These are phyloP conservation scores for Galleria mellonella DNA, from an alignment of 1,140 invertebrate species.

Conservation along the genomic window DNA sequence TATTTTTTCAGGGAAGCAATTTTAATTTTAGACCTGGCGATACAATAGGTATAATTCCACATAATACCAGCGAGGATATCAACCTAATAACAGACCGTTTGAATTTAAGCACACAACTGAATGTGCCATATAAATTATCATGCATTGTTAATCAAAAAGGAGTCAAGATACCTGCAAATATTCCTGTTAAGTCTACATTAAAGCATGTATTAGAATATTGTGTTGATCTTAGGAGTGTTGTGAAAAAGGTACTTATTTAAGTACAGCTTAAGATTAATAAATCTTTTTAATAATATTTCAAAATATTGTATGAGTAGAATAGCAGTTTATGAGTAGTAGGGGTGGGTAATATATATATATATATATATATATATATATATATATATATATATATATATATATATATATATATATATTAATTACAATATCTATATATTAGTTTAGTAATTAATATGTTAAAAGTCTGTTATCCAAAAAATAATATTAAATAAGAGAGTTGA, in stretches of 20 bases:
- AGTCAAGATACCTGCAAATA: constrained; percentile 47
- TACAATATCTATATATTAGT: too few relatives aligned
- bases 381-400: too few relatives aligned
- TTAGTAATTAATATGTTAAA: too few relatives aligned
- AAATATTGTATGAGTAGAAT: too few relatives aligned
- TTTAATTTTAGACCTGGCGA: constrained; percentile 50
- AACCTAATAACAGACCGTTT: constrained; percentile 32
- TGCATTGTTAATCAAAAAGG: constrained; percentile 22
- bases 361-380: too few relatives aligned
- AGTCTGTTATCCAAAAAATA: too few relatives aligned
- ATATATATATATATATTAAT: too few relatives aligned
- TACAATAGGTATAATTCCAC: constrained; percentile 47
- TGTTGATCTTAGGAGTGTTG: constrained; percentile 57
- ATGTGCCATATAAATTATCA: constrained; percentile 27
- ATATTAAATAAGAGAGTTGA: too few relatives aligned
- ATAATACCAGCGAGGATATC: constrained; percentile 33
- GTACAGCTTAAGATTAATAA: neutral
- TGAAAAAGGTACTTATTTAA: constrained; percentile 63
- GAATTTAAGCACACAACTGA: constrained; percentile 17
- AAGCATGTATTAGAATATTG: constrained; percentile 52
- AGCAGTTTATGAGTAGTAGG: too few relatives aligned
- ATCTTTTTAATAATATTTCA: too few relatives aligned
- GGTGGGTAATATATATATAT: too few relatives aligned
- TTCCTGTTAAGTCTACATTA: constrained; percentile 54
- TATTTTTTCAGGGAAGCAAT: constrained; percentile 37